Base-by-base conservation (phyloP, 2,888 invertebrate species). In the Macropis europaea region DNA sequence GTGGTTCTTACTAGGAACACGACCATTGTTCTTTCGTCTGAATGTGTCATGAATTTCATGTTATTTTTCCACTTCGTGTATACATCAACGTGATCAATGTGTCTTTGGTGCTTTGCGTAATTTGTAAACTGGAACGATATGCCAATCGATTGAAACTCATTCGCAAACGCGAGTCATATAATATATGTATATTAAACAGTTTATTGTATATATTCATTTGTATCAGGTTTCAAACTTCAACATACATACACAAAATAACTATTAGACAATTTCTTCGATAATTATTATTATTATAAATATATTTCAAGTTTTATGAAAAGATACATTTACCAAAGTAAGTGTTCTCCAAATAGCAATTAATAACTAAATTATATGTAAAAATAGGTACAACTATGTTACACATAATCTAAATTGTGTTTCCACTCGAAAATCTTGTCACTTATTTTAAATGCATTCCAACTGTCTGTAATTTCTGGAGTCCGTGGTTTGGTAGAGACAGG, bases 401-500 rank as follows among this genome's bases (percentile, higher is more conserved):
- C 47, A 24, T 73, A 62, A 59, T 86, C 82, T 53, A 85, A 73
- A 42, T 53, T 73, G 4, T 78, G 61, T 43, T 86, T 88, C 89
- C 89, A 89, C 17, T 78, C 72, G 19, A 76, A 82, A 72, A 88
- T 86, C 59, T 83, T 84, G 26, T 87, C 77, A 48, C 86, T 87
- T 60, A 89, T 83, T 70, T 68, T 82, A 63, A 85, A 89, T 0
- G 87, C 81, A 72, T 70, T 85, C 76, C 82, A 85, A 45, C 64
- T 82, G n/a, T 87, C 81, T 2, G 72, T 13, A 15, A 62, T 74
- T 17, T 84, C 79, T 30, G 86, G 77, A 26, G 60, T 70, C 13
- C 76, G 71, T 5, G 82, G 72, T 48, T 77, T 79, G 4, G 77
- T 63, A 54, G 74, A 70, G 5, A 83, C 79, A 3, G 82, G 59